Evolutionary conservation across 2,888 invertebrate species (phyloP).

Genomic region (Megaustenia siamemsis): DNA sequence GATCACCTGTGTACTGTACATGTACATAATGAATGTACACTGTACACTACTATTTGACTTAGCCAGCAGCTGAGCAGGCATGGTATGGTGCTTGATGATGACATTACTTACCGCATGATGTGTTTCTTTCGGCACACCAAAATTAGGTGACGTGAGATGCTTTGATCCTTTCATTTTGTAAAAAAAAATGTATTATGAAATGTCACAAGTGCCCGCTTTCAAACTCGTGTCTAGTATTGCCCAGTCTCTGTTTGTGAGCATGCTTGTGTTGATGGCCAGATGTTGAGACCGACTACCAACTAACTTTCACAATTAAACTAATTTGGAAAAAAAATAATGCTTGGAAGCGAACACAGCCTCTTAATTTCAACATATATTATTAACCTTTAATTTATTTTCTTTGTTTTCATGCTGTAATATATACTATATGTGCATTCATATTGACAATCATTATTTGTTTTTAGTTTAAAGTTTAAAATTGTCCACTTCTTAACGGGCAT

Average conservation of each 20-base stretch:
- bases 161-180: constrained; percentile 42
- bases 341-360: not conserved
- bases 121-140: constrained; percentile 54
- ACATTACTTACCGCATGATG: constrained; percentile 56
- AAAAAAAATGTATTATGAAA: not conserved
- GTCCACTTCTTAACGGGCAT: not conserved
- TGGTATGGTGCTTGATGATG: too few species aligned
- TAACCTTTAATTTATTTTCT: too few species aligned
- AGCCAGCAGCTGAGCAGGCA: too few species aligned
- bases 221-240: too few species aligned
- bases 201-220: too few species aligned
- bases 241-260: not conserved
- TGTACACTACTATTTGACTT: too few species aligned
- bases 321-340: too few species aligned
- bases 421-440: not conserved
- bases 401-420: too few species aligned
- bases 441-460: not conserved
- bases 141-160: constrained; percentile 52
- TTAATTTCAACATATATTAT: too few species aligned
- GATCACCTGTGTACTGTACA: too few species aligned
- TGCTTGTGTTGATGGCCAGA: not conserved
- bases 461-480: not conserved
- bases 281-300: not conserved
- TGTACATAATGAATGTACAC: too few species aligned
- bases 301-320: too few species aligned